A percentile compares a stretch with the other conserved stretches of the same genome.
phyloP scores from a whole-genome alignment of 2,888 invertebrate species.

The Polymixis flavicincta region DNA sequence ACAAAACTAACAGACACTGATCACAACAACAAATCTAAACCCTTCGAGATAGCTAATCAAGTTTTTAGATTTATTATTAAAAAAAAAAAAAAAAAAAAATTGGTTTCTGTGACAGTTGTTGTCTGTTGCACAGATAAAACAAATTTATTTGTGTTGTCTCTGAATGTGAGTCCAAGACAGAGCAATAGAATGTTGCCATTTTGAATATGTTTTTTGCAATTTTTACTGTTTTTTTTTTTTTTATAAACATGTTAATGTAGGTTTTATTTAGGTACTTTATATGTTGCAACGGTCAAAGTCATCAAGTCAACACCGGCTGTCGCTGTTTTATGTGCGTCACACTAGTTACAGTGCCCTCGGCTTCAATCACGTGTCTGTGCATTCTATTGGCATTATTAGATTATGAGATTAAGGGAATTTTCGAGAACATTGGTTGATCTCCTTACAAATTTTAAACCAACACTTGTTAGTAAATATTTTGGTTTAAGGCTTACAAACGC shows the following conservation, averaged over 20 bases:
- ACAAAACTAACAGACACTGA: neutral
- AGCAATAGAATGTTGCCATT: neutral
- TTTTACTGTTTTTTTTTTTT: neutral
- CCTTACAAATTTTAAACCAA: neutral
- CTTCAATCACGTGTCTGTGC: neutral
- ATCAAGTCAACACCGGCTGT: neutral
- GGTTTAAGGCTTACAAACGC: neutral
- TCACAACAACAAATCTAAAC: neutral
- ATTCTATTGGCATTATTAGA: neutral
- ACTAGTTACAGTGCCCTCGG: neutral
- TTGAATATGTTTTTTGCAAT: neutral
- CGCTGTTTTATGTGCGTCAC: neutral
- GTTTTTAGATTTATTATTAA: neutral
- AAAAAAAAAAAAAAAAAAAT: no score
- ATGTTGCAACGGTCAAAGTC: neutral
- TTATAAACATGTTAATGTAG: neutral
- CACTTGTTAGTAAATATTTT: neutral
- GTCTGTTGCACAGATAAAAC: neutral
- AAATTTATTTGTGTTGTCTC: neutral
- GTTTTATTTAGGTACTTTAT: neutral
- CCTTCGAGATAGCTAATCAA: neutral
- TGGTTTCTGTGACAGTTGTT: neutral
- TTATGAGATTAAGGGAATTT: neutral
- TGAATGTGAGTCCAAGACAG: neutral
- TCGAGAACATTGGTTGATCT: neutral